Evolutionary conservation across 2,888 invertebrate genomes (phyloP).

Genomic region (Platycnemis pennipes): DNA sequence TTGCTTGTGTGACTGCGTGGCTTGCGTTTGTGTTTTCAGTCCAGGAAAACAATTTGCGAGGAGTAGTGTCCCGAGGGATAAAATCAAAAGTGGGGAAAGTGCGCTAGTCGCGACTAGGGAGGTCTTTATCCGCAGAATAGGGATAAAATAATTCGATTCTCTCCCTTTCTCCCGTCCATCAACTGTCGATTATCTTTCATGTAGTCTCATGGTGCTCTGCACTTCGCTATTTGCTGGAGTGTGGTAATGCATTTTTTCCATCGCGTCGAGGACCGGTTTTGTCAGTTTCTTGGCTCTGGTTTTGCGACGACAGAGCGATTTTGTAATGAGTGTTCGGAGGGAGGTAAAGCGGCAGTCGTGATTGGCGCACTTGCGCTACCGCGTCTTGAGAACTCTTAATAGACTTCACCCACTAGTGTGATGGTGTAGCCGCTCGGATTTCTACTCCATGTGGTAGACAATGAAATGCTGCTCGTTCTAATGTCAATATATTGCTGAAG

Average conservation of each 20-base stretch:
- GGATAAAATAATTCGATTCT: conserved; percentile 11
- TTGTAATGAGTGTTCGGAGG: not conserved
- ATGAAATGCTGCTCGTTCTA: too few relatives aligned
- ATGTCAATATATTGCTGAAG: too few relatives aligned
- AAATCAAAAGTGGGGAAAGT: conserved; percentile 57
- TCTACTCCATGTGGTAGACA: not conserved
- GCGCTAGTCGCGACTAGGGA: not conserved
- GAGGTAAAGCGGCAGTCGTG: not conserved
- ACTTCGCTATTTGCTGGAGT: not conserved
- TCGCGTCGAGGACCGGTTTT: not conserved
- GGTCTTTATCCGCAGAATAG: conserved; percentile 29
- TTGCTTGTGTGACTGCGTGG: not conserved
- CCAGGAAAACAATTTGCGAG: conserved; percentile 60
- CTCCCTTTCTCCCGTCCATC: not conserved
- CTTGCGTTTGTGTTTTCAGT: conserved; percentile 41
- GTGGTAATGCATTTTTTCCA: not conserved
- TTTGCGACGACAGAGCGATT: not conserved
- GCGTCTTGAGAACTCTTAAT: not conserved
- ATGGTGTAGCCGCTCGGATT: not conserved
- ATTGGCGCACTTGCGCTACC: not conserved
- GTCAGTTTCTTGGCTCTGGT: not conserved
- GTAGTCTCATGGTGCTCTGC: not conserved
- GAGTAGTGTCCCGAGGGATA: conserved; percentile 26
- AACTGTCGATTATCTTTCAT: not conserved
- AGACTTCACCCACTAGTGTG: not conserved